phyloP scores from a whole-genome alignment of 2,797 vertebrate genomes.

The Threskiornis aethiopicus region DNA sequence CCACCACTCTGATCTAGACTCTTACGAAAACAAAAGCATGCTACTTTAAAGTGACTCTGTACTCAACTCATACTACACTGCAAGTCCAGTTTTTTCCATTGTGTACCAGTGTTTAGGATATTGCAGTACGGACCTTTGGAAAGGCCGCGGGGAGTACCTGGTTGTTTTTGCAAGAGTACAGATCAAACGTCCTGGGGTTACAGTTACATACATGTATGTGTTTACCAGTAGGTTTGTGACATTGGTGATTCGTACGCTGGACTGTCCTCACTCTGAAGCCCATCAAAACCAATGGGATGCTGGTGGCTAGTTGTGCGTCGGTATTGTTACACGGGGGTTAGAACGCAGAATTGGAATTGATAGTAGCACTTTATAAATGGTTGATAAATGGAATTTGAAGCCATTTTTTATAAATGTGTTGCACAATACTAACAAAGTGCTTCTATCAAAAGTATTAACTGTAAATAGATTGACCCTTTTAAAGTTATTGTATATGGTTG shows the following conservation, averaged over 20 bases:
- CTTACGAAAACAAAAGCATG: constrained; percentile 65
- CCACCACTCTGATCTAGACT: constrained; percentile 81
- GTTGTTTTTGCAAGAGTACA: constrained; percentile 52
- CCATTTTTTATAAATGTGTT: constrained; percentile 79
- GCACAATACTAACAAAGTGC: constrained; percentile 76
- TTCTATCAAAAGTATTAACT: constrained; percentile 77
- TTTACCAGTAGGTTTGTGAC: constrained; percentile 77
- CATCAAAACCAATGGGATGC: constrained; percentile 28
- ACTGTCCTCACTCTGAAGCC: constrained; percentile 67
- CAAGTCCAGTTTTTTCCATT: constrained; percentile 68
- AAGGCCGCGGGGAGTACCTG: constrained; percentile 64
- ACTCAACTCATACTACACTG: constrained; percentile 65
- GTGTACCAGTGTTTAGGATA: constrained; percentile 69
- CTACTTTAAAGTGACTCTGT: constrained; percentile 59
- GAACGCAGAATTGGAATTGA: constrained; percentile 51
- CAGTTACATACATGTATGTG: constrained; percentile 72
- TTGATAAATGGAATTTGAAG: constrained; percentile 77
- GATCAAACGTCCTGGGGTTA: constrained; percentile 57
- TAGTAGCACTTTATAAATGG: constrained; percentile 83
- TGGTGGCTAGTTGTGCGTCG: constrained; percentile 1
- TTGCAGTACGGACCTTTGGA: constrained; percentile 63
- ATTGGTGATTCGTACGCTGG: constrained; percentile 71
- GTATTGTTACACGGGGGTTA: constrained; percentile 22
- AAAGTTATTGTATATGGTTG: constrained; percentile 59
- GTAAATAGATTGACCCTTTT: constrained; percentile 64